Evolutionary conservation across 2,113 vertebrate species (phyloP), one percentile per base, ranked within the genome.

Genomic region (Pipa parva): DNA sequence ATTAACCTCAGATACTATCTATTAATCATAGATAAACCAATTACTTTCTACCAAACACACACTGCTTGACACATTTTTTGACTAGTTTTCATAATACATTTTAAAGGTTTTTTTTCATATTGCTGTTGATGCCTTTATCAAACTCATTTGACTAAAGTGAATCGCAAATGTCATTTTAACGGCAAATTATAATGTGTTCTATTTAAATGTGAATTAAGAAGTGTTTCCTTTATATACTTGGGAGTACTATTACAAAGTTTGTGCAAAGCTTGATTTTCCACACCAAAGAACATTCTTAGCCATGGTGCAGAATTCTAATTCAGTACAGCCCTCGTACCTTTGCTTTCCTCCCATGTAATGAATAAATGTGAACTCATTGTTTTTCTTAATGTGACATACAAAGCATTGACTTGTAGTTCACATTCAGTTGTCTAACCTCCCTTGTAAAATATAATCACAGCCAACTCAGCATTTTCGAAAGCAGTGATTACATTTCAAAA

Each of bases 361-460:
- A 70, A 61, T 70, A 70, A 59, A 67, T 52, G 48, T 45, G 49
- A 70, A 51, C 58, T 70, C 66, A 70, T 70, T 70, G 66, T 70
- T 70, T 70, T 70, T 70, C 58, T 70, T 70, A 70, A 70, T 70
- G 66, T 70, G 66, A 70, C 66, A 70, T 61, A 59, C 24, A 70
- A 60, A 54, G 58, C 42, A 70, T 70, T 70, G 66, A 61, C 46
- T 70, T 70, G 57, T 70, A 59, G 66, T 70, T 61, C 49, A 24
- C 49, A 70, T 70, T 59, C 66, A 61, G 46, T 59, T 70, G 58
- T 54, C 66, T 60, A 70, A 70, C 29, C 66, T 70, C 66, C 66
- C 66, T 45, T 70, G 66, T 70, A 70, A 70, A 70, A 70, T 57
- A 70, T 70, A 70, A 70, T 70, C 66, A 70, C 57, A 61, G 66